Evolutionary conservation across 2,113 vertebrate genomes (phyloP), one percentile per base, ranked within the genome.

Genomic region (Pampusana beccarii): DNA sequence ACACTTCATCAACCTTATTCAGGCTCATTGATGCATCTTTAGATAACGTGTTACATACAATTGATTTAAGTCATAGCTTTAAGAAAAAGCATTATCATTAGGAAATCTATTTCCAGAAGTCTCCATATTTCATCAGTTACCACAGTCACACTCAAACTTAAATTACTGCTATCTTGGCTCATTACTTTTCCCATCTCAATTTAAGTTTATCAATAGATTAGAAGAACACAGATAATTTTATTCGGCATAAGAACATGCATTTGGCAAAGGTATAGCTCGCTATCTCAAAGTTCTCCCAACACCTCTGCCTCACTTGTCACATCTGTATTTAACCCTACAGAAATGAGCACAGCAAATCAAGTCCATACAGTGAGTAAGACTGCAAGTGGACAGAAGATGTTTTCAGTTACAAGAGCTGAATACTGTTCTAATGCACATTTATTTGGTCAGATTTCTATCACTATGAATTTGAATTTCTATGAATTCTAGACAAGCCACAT

Each of bases 91-190:
- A 93, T 48, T 86, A 61, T 74, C 80, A 54, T 46, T 70, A 64
- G 10, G 33, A 96, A 96, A 97, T 93, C 56, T 80, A 36, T 53
- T 73, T 93, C 72, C 92, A 86, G 56, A 75, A 93, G 64, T 60
- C 85, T 80, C 82, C 77, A 20, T 69, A 86, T 95, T 94, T 93
- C 90, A 90, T 48, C 86, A 94, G 80, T 53, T 90, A 77, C 67
- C 25, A 0, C 81, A 57, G 61, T 34, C 57, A 94, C 73, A 64
- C 53, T 85, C 67, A 28, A 71, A 64, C 53, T 85, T 64, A 28
- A 71, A 93, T 86, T 94, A 88, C 40, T 72, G 71, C 54, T 78
- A 48, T 53, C 80, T 80, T 58, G 89, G 50, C 67, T 92, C 64
- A 64, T 29, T 70, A 29, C 62, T 71, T 67, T 75, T 83, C 65